Conservation (phyloP, 35 echinoderm and acorn worm genomes). For the Apostichopus japonicus region DNA sequence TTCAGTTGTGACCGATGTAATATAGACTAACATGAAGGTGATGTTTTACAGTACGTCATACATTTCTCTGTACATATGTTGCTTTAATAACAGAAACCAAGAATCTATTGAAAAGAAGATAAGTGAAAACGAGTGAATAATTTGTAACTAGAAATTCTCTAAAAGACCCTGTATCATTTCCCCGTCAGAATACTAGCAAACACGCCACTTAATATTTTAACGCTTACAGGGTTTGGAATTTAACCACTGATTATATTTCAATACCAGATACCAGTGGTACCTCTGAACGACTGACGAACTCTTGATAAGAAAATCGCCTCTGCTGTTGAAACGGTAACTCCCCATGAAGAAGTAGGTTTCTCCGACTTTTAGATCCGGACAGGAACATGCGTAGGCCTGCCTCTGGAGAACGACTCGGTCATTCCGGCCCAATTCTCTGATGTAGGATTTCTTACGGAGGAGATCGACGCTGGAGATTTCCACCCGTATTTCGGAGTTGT, state of each 20-base stretch:
- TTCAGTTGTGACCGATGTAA: too few species aligned
- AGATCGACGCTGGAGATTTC: constrained; percentile 24
- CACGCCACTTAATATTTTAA: background rate
- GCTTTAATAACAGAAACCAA: too few species aligned
- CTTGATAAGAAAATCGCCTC: constrained; percentile 64
- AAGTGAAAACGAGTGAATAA: too few species aligned
- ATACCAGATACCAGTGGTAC: constrained; percentile 56
- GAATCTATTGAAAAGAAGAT: too few species aligned
- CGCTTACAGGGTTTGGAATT: background rate
- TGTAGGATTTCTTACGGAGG: constrained; percentile 46
- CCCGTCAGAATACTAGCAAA: too few species aligned
- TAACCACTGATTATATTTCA: background rate
- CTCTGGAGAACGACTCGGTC: constrained; percentile 27
- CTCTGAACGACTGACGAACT: constrained; percentile 47
- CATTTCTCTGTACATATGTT: too few species aligned
- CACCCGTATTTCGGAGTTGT: constrained; percentile 52
- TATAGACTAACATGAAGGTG: too few species aligned
- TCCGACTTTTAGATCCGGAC: constrained; percentile 70
- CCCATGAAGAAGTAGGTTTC: constrained; percentile 67
- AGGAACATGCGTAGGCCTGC: constrained; percentile 44
- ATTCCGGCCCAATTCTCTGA: constrained; percentile 18
- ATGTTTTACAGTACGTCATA: too few species aligned
- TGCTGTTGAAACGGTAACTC: constrained; percentile 34
- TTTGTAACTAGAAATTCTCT: too few species aligned
- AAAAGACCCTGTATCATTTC: too few species aligned